Percentiles rank a stretch among this genome's conserved stretches.
Evolutionary conservation across 2,888 invertebrate genomes (phyloP).

Genomic region (Ethmia dodecea): DNA sequence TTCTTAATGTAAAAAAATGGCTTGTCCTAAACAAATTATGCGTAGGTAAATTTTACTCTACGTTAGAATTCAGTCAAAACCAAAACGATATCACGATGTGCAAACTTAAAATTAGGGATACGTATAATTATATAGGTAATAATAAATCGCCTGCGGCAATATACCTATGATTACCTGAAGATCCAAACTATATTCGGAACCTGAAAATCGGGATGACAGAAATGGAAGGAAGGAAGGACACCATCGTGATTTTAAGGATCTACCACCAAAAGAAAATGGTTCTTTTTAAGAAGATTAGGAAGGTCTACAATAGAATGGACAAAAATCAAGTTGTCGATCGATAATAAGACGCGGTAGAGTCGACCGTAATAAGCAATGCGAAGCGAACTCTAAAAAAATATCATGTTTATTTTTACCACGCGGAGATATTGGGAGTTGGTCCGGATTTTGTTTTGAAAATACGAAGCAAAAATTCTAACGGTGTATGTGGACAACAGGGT

Average conservation of each 20-base stretch:
- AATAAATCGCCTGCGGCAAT: slow-evolving; percentile 49
- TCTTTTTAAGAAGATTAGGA: slow-evolving; percentile 22
- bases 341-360: slow-evolving; percentile 53
- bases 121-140: too few species aligned
- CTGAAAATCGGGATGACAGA: slow-evolving; percentile 55
- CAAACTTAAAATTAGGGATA: slow-evolving; percentile 51
- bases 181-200: slow-evolving; percentile 44
- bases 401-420: slow-evolving; percentile 42
- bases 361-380: slow-evolving; percentile 50
- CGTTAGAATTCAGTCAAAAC: slow-evolving; percentile 45
- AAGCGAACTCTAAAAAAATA: slow-evolving; percentile 43
- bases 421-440: slow-evolving; percentile 35
- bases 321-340: slow-evolving; percentile 25
- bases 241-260: slow-evolving; percentile 31
- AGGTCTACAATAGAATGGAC: slow-evolving; percentile 26
- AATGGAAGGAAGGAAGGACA: slow-evolving; percentile 35
- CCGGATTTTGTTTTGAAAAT: slow-evolving; percentile 30
- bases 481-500: not conserved
- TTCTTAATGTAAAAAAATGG: slow-evolving; percentile 17
- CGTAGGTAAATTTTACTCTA: slow-evolving; percentile 3
- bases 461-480: slow-evolving; percentile 14
- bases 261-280: slow-evolving; percentile 21
- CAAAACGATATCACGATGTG: slow-evolving; percentile 35
- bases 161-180: slow-evolving; percentile 62
- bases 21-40: slow-evolving; percentile 25